phyloP scores from a whole-genome alignment of 2,888 invertebrate genomes.

The Chironomus tentans region DNA sequence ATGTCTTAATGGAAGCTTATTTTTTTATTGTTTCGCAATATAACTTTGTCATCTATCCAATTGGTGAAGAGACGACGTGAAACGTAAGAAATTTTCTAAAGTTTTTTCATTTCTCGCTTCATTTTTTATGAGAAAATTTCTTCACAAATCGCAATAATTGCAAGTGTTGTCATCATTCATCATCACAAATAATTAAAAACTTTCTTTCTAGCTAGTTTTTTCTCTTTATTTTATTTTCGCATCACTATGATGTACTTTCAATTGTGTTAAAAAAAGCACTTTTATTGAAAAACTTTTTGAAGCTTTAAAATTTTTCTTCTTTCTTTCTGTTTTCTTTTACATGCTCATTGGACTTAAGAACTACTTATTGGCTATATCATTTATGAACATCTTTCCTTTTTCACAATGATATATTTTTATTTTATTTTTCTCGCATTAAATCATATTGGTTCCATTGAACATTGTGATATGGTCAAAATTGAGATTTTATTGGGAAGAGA shows the following conservation, averaged over 20 bases:
- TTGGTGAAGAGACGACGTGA: background rate
- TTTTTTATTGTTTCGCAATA: conserved; percentile 8
- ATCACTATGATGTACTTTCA: background rate
- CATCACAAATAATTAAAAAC: background rate
- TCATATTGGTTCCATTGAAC: too few relatives aligned
- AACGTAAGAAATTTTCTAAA: background rate
- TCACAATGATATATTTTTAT: background rate
- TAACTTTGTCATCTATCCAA: background rate
- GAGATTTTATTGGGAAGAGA: too few relatives aligned
- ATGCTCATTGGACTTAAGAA: background rate
- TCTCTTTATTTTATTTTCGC: background rate
- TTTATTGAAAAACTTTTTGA: too few relatives aligned
- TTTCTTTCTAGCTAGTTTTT: background rate
- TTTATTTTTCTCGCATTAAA: background rate
- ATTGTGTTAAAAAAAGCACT: background rate
- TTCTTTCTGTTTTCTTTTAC: background rate
- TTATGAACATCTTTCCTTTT: background rate
- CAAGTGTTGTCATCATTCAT: background rate
- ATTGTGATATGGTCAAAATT: too few relatives aligned
- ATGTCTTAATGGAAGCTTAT: conserved; percentile 12
- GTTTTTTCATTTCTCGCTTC: background rate
- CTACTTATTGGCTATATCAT: background rate
- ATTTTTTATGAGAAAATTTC: background rate
- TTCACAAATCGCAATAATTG: background rate
- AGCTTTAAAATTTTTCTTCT: background rate